Conservation (phyloP, 92 coral and sea anemone genomes). For the Parazoanthus swiftii region DNA sequence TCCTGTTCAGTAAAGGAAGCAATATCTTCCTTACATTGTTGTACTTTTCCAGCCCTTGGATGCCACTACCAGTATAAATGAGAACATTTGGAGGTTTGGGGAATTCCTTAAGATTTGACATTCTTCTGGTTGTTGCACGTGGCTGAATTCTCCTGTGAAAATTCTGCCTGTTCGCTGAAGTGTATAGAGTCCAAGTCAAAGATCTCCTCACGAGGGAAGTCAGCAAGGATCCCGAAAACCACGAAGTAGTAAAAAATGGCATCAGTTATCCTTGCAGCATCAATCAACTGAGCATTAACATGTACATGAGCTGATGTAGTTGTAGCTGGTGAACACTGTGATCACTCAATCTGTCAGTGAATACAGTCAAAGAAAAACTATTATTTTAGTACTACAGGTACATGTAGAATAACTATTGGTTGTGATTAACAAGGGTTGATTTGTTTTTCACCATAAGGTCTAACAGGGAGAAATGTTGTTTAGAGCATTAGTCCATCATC, state of each 20-base stretch:
- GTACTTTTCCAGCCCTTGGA: slow-evolving; percentile 46
- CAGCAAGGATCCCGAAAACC: slow-evolving; percentile 36
- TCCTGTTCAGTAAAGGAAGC: slow-evolving; percentile 53
- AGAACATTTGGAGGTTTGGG: slow-evolving; percentile 89
- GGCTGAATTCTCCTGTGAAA: not conserved
- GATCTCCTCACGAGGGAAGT: slow-evolving; percentile 31
- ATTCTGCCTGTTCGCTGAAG: not conserved
- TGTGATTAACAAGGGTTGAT: no score
- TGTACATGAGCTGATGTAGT: no score
- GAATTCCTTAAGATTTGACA: not conserved
- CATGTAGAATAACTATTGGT: no score
- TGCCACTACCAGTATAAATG: slow-evolving; percentile 69
- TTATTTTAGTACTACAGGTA: no score
- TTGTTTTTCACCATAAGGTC: no score
- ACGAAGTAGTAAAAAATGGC: slow-evolving; percentile 32
- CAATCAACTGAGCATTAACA: not conserved
- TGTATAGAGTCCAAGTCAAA: not conserved
- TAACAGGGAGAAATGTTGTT: no score
- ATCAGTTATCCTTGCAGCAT: not conserved
- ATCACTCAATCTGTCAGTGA: no score
- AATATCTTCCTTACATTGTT: slow-evolving; percentile 47
- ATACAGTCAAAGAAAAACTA: no score
- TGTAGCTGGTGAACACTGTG: no score
- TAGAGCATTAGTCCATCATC: no score
- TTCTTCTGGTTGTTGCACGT: not conserved